Evolutionary conservation across 1,140 invertebrate genomes (phyloP).

Genomic region (Cydia strobilella): DNA sequence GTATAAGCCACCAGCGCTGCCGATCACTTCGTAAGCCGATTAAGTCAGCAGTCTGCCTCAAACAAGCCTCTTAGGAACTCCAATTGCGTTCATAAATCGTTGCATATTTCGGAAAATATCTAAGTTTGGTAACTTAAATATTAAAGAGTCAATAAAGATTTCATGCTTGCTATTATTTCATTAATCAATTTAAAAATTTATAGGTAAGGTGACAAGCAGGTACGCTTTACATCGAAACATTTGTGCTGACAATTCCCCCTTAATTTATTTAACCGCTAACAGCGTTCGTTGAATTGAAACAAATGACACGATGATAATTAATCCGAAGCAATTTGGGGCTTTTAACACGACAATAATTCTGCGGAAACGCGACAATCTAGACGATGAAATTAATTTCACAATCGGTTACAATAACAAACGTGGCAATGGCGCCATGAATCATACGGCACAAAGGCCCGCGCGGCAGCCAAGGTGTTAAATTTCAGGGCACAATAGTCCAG

Average conservation of each 20-base stretch:
- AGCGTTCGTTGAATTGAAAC: conserved; percentile 33
- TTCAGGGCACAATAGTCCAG: conserved; percentile 52
- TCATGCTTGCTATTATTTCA: no score
- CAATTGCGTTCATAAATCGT: neutral
- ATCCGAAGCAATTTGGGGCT: conserved; percentile 43
- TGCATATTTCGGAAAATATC: neutral
- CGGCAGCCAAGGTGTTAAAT: conserved; percentile 61
- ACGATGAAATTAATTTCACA: conserved; percentile 62
- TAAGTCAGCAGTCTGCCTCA: conserved; percentile 3
- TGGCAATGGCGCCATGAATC: conserved; percentile 57
- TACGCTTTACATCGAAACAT: neutral
- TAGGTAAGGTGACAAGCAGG: neutral
- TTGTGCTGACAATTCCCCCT: conserved; percentile 12
- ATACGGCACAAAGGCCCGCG: conserved; percentile 53
- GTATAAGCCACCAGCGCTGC: conserved; percentile 10
- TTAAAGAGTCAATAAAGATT: neutral
- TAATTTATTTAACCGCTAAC: conserved; percentile 26
- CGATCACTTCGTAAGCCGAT: conserved; percentile 15
- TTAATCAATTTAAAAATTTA: no score
- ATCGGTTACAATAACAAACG: conserved; percentile 62
- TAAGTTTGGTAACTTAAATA: neutral
- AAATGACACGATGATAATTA: conserved; percentile 47
- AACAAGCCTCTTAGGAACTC: conserved; percentile 15
- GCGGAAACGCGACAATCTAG: conserved; percentile 37
- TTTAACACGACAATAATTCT: conserved; percentile 40